phyloP scores from a whole-genome alignment of 2,797 vertebrate genomes.

The Carcharodon carcharias region DNA sequence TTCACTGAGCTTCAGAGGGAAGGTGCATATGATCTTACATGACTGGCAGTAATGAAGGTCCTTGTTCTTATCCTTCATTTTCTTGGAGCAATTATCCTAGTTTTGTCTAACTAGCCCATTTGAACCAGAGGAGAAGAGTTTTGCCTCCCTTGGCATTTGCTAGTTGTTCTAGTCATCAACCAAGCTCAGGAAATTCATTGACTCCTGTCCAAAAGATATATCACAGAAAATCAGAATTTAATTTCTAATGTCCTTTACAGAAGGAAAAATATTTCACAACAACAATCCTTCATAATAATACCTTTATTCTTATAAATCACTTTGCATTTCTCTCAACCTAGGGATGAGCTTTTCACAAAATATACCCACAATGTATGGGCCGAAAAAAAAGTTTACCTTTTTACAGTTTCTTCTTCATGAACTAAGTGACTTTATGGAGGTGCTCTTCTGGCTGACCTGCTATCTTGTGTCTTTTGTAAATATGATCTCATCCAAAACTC shows the following conservation, averaged over 20 bases:
- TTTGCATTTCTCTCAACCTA: neutral
- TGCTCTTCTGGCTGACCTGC: neutral
- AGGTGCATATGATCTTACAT: neutral
- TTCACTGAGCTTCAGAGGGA: neutral
- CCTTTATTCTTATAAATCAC: neutral
- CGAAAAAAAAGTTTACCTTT: neutral
- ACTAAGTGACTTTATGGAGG: too few relatives aligned
- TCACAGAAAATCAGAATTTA: neutral
- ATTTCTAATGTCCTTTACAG: neutral
- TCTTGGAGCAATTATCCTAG: neutral
- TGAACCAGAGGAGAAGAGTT: neutral
- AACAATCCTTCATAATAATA: neutral
- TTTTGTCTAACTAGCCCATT: neutral
- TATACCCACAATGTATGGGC: neutral
- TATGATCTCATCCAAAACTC: neutral
- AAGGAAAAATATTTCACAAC: neutral
- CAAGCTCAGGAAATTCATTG: neutral
- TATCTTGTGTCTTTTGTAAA: neutral
- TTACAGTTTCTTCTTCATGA: neutral
- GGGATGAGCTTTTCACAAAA: neutral
- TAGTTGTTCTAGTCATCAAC: neutral
- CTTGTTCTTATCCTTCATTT: neutral
- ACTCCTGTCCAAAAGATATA: neutral
- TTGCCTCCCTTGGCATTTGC: neutral
- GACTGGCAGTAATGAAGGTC: neutral